Evolutionary conservation across 30 jellyfish, hydroid and myxozoan species (phyloP), one percentile per base, ranked within the genome.

Genomic region (Nemopilema nomurai): DNA sequence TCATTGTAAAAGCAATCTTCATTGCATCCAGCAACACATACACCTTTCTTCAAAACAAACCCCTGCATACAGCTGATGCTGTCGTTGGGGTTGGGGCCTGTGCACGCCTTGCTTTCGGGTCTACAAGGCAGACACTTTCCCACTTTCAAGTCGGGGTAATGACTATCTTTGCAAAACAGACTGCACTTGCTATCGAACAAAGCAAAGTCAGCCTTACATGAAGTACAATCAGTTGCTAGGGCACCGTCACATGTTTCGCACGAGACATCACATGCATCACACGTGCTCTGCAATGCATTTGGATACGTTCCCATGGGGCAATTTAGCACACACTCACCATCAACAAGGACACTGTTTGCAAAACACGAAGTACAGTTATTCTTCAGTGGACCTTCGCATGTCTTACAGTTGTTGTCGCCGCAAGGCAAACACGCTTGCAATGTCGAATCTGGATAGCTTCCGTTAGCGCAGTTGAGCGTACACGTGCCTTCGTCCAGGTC

Each of bases 221-320:
- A 74, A 16, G 91, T 91, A 50, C 98, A 91, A 31, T 86, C 76
- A 0, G 57, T 30, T 26, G 80, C 67, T 0, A 87, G 23, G 26
- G 86, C 65, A 0, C 92, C 95, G 32, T 50, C 62, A 71, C 98
- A 91, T 1, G 96, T 85, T 69, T 32, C 28, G 74, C 98, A 91
- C 27, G 76, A 63, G 1, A 81, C 28, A 67, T 91, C 77, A 71
- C 98, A 91, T 51, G 73, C 68, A 23, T 82, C 79, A 51, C 98
- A 91, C 18, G 71, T 65, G 1, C 81, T 80, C 7, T 28, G 17
- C 0, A 31, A 33, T 16, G 33, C 31, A 49, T 86, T 86, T 22
- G 81, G 57, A 50, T 72, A 91, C 20, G 62, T 78, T 29, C 94
- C 94, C 21, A 49, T 71, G 13, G 88, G 90, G 51, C 98, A 91